These are phyloP conservation scores for Folsomia manolachei DNA, from an alignment of 2,888 invertebrate genomes.

Conservation along the genomic window DNA sequence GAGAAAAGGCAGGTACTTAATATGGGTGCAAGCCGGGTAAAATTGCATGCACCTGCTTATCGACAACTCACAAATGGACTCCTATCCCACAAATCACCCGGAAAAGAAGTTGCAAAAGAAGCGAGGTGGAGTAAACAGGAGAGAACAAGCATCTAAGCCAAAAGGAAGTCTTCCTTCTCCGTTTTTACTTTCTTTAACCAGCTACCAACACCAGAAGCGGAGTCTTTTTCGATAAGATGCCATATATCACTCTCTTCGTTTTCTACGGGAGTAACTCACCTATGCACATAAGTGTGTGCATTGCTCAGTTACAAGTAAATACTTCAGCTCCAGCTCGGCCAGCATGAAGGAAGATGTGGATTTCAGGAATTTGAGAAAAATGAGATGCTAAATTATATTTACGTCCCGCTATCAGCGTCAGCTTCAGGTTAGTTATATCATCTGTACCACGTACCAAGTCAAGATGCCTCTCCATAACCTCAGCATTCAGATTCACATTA, in stretches of 20 bases:
- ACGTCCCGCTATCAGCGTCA: not conserved
- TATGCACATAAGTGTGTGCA: not conserved
- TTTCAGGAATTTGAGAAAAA: not conserved
- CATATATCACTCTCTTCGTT: not conserved
- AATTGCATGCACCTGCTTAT: slow-evolving; percentile 16
- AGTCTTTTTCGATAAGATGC: not conserved
- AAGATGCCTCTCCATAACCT: not conserved
- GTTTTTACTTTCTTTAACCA: not conserved
- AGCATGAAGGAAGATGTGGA: not conserved
- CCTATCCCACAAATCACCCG: slow-evolving; percentile 6
- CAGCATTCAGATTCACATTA: slow-evolving; percentile 12
- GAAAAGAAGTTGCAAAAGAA: not conserved
- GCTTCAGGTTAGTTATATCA: not conserved
- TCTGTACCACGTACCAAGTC: too few relatives aligned
- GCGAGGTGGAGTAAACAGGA: not conserved
- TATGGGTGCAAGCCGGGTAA: not conserved
- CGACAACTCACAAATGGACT: slow-evolving; percentile 7
- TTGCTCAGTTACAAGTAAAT: not conserved
- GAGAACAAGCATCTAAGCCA: not conserved
- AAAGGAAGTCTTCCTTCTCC: not conserved
- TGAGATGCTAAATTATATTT: not conserved
- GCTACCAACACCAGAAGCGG: not conserved
- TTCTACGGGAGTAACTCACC: not conserved
- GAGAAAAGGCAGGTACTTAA: not conserved
- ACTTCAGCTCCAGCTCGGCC: too few relatives aligned